These are phyloP conservation scores for Pandemis cinnamomeana DNA, from an alignment of 2,888 invertebrate genomes.

Conservation along the genomic window DNA sequence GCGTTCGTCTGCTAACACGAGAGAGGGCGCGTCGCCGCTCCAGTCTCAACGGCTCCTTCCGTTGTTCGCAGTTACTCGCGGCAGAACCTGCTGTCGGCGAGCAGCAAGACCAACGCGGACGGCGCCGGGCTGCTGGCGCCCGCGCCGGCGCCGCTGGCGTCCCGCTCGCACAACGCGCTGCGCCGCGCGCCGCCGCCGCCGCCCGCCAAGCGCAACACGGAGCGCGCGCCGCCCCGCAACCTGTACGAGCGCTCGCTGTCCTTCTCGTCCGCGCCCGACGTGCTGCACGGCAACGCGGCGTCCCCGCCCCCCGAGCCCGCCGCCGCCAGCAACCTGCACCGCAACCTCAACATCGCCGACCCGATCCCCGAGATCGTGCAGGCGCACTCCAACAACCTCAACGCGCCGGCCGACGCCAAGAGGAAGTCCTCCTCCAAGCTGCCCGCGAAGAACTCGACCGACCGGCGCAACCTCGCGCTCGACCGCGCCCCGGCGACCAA, in stretches of 20 bases:
- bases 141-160: constrained; percentile 77
- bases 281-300: constrained; percentile 82
- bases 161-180: constrained; percentile 84
- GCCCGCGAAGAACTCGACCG: constrained; percentile 76
- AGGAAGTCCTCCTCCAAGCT: constrained; percentile 78
- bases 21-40: background rate
- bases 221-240: constrained; percentile 55
- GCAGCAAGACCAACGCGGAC: constrained; percentile 89
- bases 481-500: constrained; percentile 77
- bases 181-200: constrained; percentile 66
- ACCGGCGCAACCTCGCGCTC: constrained; percentile 65
- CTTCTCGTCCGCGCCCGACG: constrained; percentile 84
- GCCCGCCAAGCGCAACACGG: constrained; percentile 68
- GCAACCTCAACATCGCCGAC: constrained; percentile 68
- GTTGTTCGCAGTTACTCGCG: constrained; percentile 90
- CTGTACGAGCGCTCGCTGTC: constrained; percentile 74
- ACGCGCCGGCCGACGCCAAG: constrained; percentile 65
- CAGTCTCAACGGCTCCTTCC: background rate
- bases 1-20: background rate
- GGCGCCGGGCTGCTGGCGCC: constrained; percentile 57
- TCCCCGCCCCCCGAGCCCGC: constrained; percentile 50
- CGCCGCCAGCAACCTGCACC: constrained; percentile 48
- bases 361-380: constrained; percentile 78
- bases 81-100: constrained; percentile 92
- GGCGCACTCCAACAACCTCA: constrained; percentile 76